A percentile compares a stretch with the other conserved stretches of the same genome.
Evolutionary conservation across 2,888 invertebrate species (phyloP).

Genomic region (Fragum fragum): DNA sequence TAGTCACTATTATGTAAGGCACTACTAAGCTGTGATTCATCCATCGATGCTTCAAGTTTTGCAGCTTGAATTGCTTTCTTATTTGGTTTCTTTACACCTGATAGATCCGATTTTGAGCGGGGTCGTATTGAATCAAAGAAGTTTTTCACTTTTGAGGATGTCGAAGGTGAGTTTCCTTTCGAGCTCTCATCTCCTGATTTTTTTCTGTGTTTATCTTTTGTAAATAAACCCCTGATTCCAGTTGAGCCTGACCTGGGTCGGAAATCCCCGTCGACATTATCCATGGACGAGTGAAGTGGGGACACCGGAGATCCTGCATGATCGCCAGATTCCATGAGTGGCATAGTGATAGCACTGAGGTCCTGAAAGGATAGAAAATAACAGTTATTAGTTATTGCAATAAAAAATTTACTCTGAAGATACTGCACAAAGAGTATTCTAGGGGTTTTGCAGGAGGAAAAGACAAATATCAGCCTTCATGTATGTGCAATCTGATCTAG

Average conservation of each 20-base stretch:
- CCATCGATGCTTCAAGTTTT: slow-evolving; percentile 78
- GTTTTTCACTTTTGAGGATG: slow-evolving; percentile 81
- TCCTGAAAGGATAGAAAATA: slow-evolving; percentile 75
- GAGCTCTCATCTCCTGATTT: slow-evolving; percentile 78
- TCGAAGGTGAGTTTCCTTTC: slow-evolving; percentile 74
- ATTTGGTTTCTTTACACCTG: slow-evolving; percentile 81
- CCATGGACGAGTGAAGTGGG: slow-evolving; percentile 57
- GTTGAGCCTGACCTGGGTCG: slow-evolving; percentile 82
- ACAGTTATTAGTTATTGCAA: not conserved
- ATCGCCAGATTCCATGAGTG: slow-evolving; percentile 76
- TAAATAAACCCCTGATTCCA: slow-evolving; percentile 76
- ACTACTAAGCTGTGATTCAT: slow-evolving; percentile 74
- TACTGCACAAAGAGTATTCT: too few species aligned
- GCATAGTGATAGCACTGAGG: slow-evolving; percentile 85
- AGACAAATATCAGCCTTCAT: too few species aligned
- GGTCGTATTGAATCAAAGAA: slow-evolving; percentile 83
- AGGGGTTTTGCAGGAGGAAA: too few species aligned
- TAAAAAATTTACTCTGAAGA: not conserved
- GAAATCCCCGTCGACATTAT: slow-evolving; percentile 76
- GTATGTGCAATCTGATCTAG: too few species aligned
- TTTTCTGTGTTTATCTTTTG: slow-evolving; percentile 76
- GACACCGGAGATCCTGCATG: slow-evolving; percentile 48
- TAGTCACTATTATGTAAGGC: slow-evolving; percentile 65
- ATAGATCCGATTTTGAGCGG: slow-evolving; percentile 84
- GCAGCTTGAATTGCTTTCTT: slow-evolving; percentile 71